Percentiles rank a stretch among this genome's conserved stretches.
Conservation (phyloP, 2,797 vertebrate species). For the Acanthurus leucopareius region DNA sequence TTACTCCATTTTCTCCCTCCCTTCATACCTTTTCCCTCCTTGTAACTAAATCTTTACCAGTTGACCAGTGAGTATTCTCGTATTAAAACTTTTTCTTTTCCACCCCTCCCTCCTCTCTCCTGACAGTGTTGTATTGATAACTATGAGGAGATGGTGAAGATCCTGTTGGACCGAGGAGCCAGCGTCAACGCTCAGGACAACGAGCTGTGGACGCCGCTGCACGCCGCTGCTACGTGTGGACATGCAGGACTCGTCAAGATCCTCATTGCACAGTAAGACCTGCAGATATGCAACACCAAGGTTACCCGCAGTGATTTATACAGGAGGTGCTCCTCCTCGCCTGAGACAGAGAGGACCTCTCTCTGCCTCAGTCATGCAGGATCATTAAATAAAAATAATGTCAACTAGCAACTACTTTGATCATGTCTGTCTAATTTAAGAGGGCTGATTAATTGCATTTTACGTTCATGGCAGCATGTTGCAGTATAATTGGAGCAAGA, state of each 20-base stretch:
- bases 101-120: background rate
- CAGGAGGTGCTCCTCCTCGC: background rate
- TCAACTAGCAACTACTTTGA: background rate
- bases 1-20: too few species aligned
- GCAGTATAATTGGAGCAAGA: background rate
- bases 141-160: conserved; percentile 96
- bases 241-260: conserved; percentile 95
- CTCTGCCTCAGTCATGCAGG: background rate
- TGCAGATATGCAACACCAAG: background rate
- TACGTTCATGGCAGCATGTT: background rate
- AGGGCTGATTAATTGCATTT: background rate
- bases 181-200: conserved; percentile 96
- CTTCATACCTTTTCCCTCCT: background rate
- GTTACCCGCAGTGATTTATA: background rate
- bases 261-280: conserved; percentile 94
- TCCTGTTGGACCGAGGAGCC: conserved; percentile 92
- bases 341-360: background rate
- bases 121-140: conserved; percentile 97
- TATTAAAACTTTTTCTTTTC: background rate
- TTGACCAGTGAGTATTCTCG: background rate
- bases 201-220: conserved; percentile 96
- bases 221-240: conserved; percentile 96
- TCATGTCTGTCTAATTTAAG: background rate
- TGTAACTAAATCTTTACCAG: too few species aligned
- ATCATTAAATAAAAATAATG: background rate